Percentiles rank a stretch among this genome's conserved stretches.
Conservation (phyloP, 2,888 invertebrate genomes). For the Andrena camellia region DNA sequence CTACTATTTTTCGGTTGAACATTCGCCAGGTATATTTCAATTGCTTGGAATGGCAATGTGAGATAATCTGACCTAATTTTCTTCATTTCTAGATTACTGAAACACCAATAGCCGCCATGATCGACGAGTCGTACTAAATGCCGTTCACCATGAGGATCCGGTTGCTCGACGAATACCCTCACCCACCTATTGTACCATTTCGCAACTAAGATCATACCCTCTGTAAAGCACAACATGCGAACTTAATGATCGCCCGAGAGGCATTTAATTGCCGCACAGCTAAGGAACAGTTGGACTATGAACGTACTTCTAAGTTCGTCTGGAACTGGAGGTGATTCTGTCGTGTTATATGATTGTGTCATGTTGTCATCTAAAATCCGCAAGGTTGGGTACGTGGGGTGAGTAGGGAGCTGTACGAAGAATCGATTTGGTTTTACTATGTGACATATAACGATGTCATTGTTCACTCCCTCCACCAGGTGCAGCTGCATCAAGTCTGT, state of each 20-base stretch:
- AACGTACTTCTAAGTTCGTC: constrained; percentile 91
- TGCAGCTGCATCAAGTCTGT: constrained; percentile 88
- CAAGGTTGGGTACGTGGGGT: constrained; percentile 95
- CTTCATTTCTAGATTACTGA: constrained; percentile 92
- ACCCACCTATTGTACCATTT: constrained; percentile 93
- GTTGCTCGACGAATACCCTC: constrained; percentile 78
- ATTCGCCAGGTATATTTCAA: constrained; percentile 97
- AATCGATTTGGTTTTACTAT: constrained; percentile 95
- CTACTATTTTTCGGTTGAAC: constrained; percentile 92
- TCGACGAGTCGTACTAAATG: constrained; percentile 96
- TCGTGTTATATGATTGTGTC: constrained; percentile 92
- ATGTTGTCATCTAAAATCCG: constrained; percentile 93
- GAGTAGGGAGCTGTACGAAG: constrained; percentile 97
- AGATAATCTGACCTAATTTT: constrained; percentile 98
- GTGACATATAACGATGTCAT: constrained; percentile 96
- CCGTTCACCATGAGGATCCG: constrained; percentile 89
- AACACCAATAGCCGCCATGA: constrained; percentile 96
- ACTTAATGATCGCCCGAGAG: constrained; percentile 3
- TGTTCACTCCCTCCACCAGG: constrained; percentile 96
- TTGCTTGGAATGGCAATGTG: constrained; percentile 98
- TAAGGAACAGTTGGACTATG: not conserved
- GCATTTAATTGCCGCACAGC: not conserved
- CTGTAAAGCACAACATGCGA: constrained; percentile 84
- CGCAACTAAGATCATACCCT: constrained; percentile 95
- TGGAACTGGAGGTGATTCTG: constrained; percentile 93